Evolutionary conservation across 2,888 invertebrate species (phyloP).

Genomic region (Asteroscopus sphinx): DNA sequence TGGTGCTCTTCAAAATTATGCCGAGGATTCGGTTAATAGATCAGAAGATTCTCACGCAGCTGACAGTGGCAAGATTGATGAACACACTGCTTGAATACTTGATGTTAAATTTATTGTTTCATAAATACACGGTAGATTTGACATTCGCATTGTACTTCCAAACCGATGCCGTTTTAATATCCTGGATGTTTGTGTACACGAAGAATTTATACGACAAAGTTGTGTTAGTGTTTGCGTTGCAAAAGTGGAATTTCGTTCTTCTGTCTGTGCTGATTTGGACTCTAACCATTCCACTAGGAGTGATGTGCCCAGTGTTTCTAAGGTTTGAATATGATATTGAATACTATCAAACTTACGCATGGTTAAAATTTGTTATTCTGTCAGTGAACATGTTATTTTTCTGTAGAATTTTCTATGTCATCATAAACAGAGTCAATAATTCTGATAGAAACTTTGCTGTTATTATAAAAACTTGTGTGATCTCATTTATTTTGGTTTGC

Average conservation of each 20-base stretch:
- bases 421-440: too few relatives aligned
- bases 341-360: slow-evolving; percentile 63
- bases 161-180: slow-evolving; percentile 70
- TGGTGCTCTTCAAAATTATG: slow-evolving; percentile 58
- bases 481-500: too few relatives aligned
- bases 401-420: slow-evolving; percentile 71
- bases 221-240: slow-evolving; percentile 67
- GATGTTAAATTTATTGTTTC: slow-evolving; percentile 31
- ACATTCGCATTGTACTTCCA: slow-evolving; percentile 65
- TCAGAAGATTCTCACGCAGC: slow-evolving; percentile 71
- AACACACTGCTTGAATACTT: slow-evolving; percentile 67
- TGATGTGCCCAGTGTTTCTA: slow-evolving; percentile 53
- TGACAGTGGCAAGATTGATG: slow-evolving; percentile 71
- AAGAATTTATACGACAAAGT: slow-evolving; percentile 78
- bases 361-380: slow-evolving; percentile 69
- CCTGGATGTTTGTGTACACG: slow-evolving; percentile 78
- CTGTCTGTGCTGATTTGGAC: slow-evolving; percentile 66
- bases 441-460: too few relatives aligned
- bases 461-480: too few relatives aligned
- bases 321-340: background rate
- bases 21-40: slow-evolving; percentile 73
- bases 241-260: slow-evolving; percentile 58
- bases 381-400: slow-evolving; percentile 70
- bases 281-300: slow-evolving; percentile 64
- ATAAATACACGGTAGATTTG: slow-evolving; percentile 15